These are phyloP conservation scores for Synodontis membranacea DNA, from an alignment of 2,113 vertebrate species.

Conservation along the genomic window DNA sequence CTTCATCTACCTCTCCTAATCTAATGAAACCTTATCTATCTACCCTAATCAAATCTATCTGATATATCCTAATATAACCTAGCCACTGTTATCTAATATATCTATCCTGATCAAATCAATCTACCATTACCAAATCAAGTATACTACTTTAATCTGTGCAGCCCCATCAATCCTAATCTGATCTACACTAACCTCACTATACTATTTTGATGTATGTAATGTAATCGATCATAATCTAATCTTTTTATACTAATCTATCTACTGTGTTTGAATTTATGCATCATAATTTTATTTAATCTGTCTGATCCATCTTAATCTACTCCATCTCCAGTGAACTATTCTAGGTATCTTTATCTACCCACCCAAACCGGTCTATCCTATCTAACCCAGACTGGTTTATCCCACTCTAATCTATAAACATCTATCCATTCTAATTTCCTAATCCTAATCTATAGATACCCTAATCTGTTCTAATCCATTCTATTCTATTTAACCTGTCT, in stretches of 20 bases:
- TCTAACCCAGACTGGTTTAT: too few species aligned
- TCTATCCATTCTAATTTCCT: too few species aligned
- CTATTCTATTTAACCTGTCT: neutral
- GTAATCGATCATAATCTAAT: neutral
- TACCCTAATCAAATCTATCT: neutral
- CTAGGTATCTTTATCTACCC: too few species aligned
- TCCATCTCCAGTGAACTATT: too few species aligned
- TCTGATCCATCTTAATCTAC: too few species aligned
- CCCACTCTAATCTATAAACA: neutral
- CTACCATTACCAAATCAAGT: neutral
- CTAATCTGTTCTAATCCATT: too few species aligned
- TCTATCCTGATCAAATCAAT: neutral
- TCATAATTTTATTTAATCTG: too few species aligned
- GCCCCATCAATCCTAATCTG: neutral
- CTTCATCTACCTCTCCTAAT: neutral
- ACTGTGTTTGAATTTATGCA: too few species aligned
- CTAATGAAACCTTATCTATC: neutral
- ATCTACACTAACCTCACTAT: neutral
- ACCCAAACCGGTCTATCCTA: too few species aligned
- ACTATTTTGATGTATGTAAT: neutral
- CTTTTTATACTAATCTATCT: neutral
- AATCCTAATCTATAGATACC: neutral
- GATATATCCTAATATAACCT: neutral
- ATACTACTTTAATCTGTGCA: neutral
- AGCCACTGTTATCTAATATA: neutral